Evolutionary conservation across 2,888 invertebrate genomes (phyloP).

Genomic region (Noctuana brunneofusca): DNA sequence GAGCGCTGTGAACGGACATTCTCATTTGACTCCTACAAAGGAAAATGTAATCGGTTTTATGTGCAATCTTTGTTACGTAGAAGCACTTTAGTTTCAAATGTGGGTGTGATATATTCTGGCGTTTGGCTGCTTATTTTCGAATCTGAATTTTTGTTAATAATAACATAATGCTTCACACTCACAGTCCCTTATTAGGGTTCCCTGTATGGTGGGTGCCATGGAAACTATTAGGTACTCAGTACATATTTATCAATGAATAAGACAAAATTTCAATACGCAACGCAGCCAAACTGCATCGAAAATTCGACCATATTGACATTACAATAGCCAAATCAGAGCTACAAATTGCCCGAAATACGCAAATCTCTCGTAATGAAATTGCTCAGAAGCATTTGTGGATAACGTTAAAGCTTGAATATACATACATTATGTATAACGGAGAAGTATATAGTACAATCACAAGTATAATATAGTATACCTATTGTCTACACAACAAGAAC

Average conservation of each 20-base stretch:
- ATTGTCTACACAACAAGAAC: too few relatives aligned
- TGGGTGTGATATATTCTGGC: neutral
- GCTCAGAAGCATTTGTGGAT: constrained; percentile 18
- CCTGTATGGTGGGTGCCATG: too few relatives aligned
- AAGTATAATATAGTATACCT: too few relatives aligned
- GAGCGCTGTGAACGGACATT: constrained; percentile 68
- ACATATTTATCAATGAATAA: neutral
- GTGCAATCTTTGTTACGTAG: constrained; percentile 14
- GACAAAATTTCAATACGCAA: neutral
- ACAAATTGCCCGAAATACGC: constrained; percentile 31
- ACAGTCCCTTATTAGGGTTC: too few relatives aligned
- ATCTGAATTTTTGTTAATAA: too few relatives aligned
- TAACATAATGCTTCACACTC: too few relatives aligned
- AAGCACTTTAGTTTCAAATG: constrained; percentile 4
- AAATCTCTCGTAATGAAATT: constrained; percentile 31
- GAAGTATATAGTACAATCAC: neutral
- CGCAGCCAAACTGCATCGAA: constrained; percentile 3
- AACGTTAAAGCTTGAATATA: neutral
- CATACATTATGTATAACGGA: neutral
- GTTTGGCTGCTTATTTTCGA: neutral
- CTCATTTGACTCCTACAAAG: constrained; percentile 57
- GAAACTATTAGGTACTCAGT: too few relatives aligned
- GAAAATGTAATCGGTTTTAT: constrained; percentile 29
- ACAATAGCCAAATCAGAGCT: constrained; percentile 31
- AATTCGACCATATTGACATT: constrained; percentile 38